A percentile compares a stretch with the other conserved stretches of the same genome.
Conservation (phyloP, 2,113 vertebrate species). For the Euleptes europaea region DNA sequence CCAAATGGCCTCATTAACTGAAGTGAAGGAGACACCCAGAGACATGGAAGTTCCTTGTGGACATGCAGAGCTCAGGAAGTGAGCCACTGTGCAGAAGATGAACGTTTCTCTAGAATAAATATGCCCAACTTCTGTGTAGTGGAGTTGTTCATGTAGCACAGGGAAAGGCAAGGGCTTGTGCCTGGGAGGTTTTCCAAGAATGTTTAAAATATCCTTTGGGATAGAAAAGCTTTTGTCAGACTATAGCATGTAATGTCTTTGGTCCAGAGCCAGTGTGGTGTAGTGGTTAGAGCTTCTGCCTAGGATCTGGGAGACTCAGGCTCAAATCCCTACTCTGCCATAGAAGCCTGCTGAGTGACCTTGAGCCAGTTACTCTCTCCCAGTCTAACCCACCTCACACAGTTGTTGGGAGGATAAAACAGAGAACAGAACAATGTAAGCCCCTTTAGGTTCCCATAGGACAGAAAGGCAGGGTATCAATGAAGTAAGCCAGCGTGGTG, state of each 20-base stretch:
- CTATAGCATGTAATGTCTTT: neutral
- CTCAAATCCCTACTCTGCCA: too few species aligned
- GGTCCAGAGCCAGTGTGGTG: too few species aligned
- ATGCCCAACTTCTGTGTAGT: neutral
- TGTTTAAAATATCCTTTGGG: neutral
- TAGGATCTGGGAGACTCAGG: too few species aligned
- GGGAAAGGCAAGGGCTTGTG: neutral
- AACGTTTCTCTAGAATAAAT: neutral
- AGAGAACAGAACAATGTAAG: too few species aligned
- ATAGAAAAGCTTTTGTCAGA: neutral
- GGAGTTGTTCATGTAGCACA: neutral
- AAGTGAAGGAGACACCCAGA: neutral
- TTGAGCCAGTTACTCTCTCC: too few species aligned
- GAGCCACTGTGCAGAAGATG: neutral
- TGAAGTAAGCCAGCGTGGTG: constrained; percentile 8
- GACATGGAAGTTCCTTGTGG: too few species aligned
- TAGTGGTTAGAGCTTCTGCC: too few species aligned
- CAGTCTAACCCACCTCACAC: too few species aligned
- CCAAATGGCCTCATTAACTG: neutral
- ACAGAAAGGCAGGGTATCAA: neutral
- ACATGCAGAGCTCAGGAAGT: neutral
- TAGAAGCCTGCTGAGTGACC: too few species aligned
- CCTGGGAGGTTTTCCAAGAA: too few species aligned
- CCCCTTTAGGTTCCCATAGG: too few species aligned
- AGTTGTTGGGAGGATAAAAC: too few species aligned